Evolutionary conservation across 2,888 invertebrate genomes (phyloP).

Genomic region (Raillietiella orientalis): DNA sequence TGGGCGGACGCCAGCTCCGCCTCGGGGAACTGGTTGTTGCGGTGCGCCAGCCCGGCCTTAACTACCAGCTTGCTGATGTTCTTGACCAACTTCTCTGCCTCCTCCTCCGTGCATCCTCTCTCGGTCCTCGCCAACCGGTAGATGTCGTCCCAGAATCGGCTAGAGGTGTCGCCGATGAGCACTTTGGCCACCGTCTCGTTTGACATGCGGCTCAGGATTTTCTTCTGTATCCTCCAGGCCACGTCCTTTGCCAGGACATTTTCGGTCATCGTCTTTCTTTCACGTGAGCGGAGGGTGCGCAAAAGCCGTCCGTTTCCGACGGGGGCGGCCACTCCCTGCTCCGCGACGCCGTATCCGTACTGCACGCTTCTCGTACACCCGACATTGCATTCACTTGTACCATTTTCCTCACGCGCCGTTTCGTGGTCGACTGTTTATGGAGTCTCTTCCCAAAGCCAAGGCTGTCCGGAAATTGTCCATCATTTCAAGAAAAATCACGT

Average conservation of each 20-base stretch:
- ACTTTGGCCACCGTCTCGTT: slow-evolving; percentile 52
- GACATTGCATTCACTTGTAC: no score
- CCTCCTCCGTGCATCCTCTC: slow-evolving; percentile 41
- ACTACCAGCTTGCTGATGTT: slow-evolving; percentile 87
- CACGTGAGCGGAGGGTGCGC: no score
- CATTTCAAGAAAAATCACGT: no score
- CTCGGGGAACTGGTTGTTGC: slow-evolving; percentile 41
- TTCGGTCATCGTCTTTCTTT: no score
- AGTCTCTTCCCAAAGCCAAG: no score
- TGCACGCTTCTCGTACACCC: no score
- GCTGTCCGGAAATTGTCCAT: no score
- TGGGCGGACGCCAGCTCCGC: slow-evolving; percentile 32
- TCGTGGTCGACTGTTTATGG: no score
- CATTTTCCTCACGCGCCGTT: no score
- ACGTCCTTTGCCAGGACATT: slow-evolving; percentile 59
- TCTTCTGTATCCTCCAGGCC: slow-evolving; percentile 79
- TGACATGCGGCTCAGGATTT: slow-evolving; percentile 71
- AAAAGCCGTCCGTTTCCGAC: no score
- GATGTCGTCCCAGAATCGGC: slow-evolving; percentile 62
- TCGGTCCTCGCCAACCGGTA: slow-evolving; percentile 39
- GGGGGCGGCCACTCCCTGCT: no score
- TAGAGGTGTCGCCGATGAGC: slow-evolving; percentile 69
- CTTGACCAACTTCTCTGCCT: slow-evolving; percentile 77
- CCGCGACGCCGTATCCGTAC: no score
- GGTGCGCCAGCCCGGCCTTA: slow-evolving; percentile 33